Percentiles rank a stretch among this genome's conserved stretches.
Conservation (phyloP, 2,888 invertebrate species). For the Dryocosmus kuriphilus region DNA sequence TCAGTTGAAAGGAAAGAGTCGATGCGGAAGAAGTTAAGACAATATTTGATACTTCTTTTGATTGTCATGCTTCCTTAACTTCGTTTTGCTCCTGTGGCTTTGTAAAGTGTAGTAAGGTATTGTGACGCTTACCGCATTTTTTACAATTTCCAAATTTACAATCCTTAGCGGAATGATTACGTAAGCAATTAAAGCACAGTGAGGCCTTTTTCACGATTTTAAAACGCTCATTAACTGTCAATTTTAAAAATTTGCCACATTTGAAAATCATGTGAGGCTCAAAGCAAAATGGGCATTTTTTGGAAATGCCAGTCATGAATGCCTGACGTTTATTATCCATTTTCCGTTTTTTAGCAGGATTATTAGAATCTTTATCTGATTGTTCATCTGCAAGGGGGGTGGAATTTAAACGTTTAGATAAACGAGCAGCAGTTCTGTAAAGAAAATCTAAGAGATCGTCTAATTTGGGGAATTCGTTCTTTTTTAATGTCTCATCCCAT, state of each 20-base stretch:
- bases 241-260: conserved; percentile 27
- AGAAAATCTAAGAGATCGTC: conserved; percentile 33
- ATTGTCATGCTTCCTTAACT: too few species aligned
- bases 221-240: conserved; percentile 9
- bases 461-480: conserved; percentile 18
- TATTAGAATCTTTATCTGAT: not conserved
- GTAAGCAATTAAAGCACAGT: conserved; percentile 22
- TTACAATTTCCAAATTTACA: not conserved
- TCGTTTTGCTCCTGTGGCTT: too few species aligned
- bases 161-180: conserved; percentile 15
- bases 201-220: too few species aligned
- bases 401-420: conserved; percentile 4
- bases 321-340: not conserved
- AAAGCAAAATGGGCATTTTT: conserved; percentile 4
- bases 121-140: not conserved
- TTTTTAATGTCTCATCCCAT: not conserved
- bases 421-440: conserved; percentile 2
- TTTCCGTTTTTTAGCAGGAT: not conserved
- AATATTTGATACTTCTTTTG: too few species aligned
- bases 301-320: not conserved
- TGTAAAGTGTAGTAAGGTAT: too few species aligned
- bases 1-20: too few species aligned
- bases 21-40: too few species aligned
- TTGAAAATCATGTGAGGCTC: not conserved
- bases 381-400: too few species aligned